A percentile compares a stretch with the other conserved stretches of the same genome.
Evolutionary conservation across 2,888 invertebrate species (phyloP).

Genomic region (Drosophila mettleri): DNA sequence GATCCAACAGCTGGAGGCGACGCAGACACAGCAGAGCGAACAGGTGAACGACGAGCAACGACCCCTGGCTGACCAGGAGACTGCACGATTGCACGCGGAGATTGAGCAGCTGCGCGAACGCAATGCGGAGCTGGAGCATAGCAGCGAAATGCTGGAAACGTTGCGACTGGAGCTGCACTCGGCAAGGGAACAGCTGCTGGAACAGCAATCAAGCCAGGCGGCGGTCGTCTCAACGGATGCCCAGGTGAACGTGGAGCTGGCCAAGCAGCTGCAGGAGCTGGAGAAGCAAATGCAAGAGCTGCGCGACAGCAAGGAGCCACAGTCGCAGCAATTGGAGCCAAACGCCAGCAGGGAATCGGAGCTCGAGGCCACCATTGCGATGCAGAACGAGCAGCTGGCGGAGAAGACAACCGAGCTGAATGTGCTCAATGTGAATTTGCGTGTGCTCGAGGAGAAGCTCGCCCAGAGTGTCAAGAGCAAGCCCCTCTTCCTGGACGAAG

Average conservation of each 20-base stretch:
- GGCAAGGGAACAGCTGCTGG: slow-evolving; percentile 81
- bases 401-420: slow-evolving; percentile 87
- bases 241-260: slow-evolving; percentile 78
- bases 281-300: slow-evolving; percentile 56
- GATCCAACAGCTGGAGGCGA: slow-evolving; percentile 88
- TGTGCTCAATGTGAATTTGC: slow-evolving; percentile 85
- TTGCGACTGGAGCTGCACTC: slow-evolving; percentile 83
- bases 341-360: slow-evolving; percentile 77
- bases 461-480: slow-evolving; percentile 76
- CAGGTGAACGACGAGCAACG: background rate
- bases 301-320: slow-evolving; percentile 27
- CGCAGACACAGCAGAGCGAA: slow-evolving; percentile 22
- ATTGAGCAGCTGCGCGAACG: slow-evolving; percentile 87
- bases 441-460: slow-evolving; percentile 84
- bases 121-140: slow-evolving; percentile 86
- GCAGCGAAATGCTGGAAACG: slow-evolving; percentile 88
- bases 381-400: slow-evolving; percentile 86
- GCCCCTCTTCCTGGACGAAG: slow-evolving; percentile 77
- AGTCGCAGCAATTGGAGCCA: slow-evolving; percentile 21
- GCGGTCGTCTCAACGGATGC: slow-evolving; percentile 48
- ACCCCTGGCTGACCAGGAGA: slow-evolving; percentile 49
- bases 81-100: slow-evolving; percentile 46
- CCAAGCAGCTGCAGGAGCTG: slow-evolving; percentile 78
- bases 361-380: slow-evolving; percentile 86
- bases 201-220: slow-evolving; percentile 23